phyloP scores from a whole-genome alignment of 2,888 invertebrate species.

The Eristalis pertinax region DNA sequence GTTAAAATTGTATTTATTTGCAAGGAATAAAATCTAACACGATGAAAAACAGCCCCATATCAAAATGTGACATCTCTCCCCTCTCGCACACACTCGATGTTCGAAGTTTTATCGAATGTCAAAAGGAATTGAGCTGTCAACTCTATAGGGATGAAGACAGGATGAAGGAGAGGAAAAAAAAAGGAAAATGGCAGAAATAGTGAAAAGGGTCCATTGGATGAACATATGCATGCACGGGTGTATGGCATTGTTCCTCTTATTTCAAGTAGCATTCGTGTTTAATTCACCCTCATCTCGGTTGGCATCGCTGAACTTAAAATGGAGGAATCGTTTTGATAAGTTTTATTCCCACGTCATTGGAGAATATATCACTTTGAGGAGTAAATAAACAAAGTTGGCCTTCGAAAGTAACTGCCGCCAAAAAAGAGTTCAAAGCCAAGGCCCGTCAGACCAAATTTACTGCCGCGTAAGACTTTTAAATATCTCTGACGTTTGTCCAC shows the following conservation, averaged over 20 bases:
- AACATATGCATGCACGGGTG: not conserved
- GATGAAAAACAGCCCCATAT: constrained; percentile 64
- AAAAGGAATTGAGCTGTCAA: constrained; percentile 68
- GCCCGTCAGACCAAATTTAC: constrained; percentile 25
- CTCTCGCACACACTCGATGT: constrained; percentile 24
- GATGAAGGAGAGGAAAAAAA: constrained; percentile 25
- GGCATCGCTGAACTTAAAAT: constrained; percentile 44
- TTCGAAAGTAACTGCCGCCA: constrained; percentile 10
- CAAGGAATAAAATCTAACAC: constrained; percentile 55
- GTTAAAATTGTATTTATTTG: constrained; percentile 54
- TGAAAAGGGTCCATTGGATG: constrained; percentile 53
- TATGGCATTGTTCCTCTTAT: constrained; percentile 9
- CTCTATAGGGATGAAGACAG: constrained; percentile 47
- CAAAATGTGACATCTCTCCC: constrained; percentile 67
- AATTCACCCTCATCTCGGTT: constrained; percentile 6
- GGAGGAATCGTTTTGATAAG: not conserved
- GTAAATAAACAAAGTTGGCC: not conserved
- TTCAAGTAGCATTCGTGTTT: constrained; percentile 19
- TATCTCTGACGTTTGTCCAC: constrained; percentile 26
- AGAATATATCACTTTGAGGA: not conserved
- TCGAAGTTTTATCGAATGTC: constrained; percentile 61
- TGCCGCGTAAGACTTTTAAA: constrained; percentile 18
- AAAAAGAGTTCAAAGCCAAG: constrained; percentile 19
- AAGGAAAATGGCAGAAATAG: constrained; percentile 53
- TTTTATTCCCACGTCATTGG: not conserved